A percentile compares a stretch with the other conserved stretches of the same genome.
Evolutionary conservation across 2,113 vertebrate species (phyloP).

Genomic region (Ranitomeya variabilis): DNA sequence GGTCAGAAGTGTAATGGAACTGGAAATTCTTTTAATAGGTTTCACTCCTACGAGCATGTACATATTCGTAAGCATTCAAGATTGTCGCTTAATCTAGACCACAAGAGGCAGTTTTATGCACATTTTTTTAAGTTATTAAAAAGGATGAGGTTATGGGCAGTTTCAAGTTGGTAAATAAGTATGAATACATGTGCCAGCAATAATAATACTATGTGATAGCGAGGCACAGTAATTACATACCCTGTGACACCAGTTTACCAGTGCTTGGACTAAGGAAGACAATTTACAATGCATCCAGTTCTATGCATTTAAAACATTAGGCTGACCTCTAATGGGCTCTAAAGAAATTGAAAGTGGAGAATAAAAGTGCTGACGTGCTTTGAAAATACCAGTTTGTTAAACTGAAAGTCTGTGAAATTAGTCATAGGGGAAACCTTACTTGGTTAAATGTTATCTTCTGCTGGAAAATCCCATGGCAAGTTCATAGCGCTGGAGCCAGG

Average conservation of each 20-base stretch:
- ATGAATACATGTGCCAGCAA: no score
- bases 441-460: not conserved
- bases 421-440: not conserved
- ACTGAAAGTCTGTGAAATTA: not conserved
- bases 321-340: slow-evolving; percentile 29
- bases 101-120: no score
- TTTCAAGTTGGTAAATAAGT: no score
- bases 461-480: not conserved
- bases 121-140: no score
- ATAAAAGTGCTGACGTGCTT: not conserved
- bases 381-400: not conserved
- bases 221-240: not conserved
- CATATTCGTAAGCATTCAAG: no score
- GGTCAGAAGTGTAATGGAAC: no score
- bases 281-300: not conserved
- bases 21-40: no score
- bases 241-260: not conserved
- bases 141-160: no score
- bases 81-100: no score
- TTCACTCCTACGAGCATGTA: no score
- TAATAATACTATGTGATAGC: no score
- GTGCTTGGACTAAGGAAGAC: not conserved
- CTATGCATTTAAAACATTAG: not conserved
- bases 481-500: not conserved
- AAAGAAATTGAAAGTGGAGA: slow-evolving; percentile 9